These are phyloP conservation scores for Zoanthus solanderi DNA, from an alignment of 92 coral and sea anemone genomes.

Conservation along the genomic window DNA sequence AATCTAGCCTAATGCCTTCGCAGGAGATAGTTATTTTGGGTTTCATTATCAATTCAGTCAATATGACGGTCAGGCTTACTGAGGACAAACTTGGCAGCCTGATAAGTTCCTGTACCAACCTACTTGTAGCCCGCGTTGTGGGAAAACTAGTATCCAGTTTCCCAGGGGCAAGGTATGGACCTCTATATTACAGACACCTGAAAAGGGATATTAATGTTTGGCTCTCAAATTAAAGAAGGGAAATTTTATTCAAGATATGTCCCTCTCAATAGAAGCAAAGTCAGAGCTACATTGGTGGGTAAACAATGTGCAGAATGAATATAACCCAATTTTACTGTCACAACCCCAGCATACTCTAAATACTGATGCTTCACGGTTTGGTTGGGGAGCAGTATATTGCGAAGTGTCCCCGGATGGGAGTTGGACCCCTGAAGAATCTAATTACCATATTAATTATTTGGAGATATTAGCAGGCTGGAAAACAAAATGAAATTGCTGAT, in stretches of 20 bases:
- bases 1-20: slow-evolving; percentile 49
- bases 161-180: slow-evolving; percentile 49
- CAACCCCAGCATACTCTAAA: slow-evolving; percentile 32
- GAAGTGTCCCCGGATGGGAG: slow-evolving; percentile 39
- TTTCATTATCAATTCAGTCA: slow-evolving; percentile 28
- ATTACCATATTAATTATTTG: slow-evolving; percentile 41
- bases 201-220: slow-evolving; percentile 53
- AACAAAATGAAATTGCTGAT: slow-evolving; percentile 9
- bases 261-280: slow-evolving; percentile 35
- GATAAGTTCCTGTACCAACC: slow-evolving; percentile 4
- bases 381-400: slow-evolving; percentile 53
- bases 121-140: slow-evolving; percentile 45
- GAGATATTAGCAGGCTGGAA: slow-evolving; percentile 36
- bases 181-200: slow-evolving; percentile 46
- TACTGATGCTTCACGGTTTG: slow-evolving; percentile 59
- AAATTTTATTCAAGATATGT: slow-evolving; percentile 49
- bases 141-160: slow-evolving; percentile 62
- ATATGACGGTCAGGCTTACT: slow-evolving; percentile 24
- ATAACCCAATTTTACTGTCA: slow-evolving; percentile 38
- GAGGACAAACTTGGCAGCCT: slow-evolving; percentile 1
- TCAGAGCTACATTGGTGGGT: slow-evolving; percentile 58
- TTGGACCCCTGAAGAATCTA: slow-evolving; percentile 50
- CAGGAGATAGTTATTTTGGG: slow-evolving; percentile 37
- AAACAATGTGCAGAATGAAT: slow-evolving; percentile 10
- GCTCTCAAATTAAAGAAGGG: slow-evolving; percentile 52